phyloP scores from a whole-genome alignment of 1,140 invertebrate genomes.

The Drosophila biarmipes region DNA sequence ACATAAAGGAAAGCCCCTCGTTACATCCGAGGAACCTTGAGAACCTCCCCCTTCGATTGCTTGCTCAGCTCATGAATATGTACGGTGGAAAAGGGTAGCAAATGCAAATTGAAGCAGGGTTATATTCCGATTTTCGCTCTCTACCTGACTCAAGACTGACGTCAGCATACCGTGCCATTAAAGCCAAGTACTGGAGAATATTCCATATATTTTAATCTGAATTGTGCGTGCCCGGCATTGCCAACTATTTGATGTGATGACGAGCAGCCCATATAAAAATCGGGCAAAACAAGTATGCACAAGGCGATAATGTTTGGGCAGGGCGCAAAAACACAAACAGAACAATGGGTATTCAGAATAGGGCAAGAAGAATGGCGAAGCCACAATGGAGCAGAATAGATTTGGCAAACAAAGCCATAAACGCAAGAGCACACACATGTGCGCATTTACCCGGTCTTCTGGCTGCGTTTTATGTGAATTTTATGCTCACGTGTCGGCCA shows the following conservation, averaged over 20 bases:
- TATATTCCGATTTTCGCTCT: constrained; percentile 23
- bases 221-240: constrained; percentile 46
- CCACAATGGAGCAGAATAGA: constrained; percentile 33
- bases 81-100: constrained; percentile 10
- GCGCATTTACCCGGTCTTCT: constrained; percentile 62
- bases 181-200: constrained; percentile 36
- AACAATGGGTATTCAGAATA: constrained; percentile 2
- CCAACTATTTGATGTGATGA: constrained; percentile 21
- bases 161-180: constrained; percentile 34
- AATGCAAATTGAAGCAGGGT: constrained; percentile 31
- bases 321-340: constrained; percentile 40
- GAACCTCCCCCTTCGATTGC: background rate
- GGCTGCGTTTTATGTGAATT: constrained; percentile 56
- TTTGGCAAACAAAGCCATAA: constrained; percentile 64
- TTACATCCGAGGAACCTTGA: constrained; percentile 7
- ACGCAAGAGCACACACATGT: constrained; percentile 49
- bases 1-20: constrained; percentile 5
- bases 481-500: constrained; percentile 73
- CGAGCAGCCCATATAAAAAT: constrained; percentile 37
- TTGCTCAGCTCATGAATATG: constrained; percentile 25
- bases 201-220: constrained; percentile 53
- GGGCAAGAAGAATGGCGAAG: constrained; percentile 17
- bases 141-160: constrained; percentile 40
- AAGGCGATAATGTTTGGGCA: constrained; percentile 70
- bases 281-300: constrained; percentile 63